Evolutionary conservation across 2,113 vertebrate genomes (phyloP).

Genomic region (Illadopsis cleaveri): DNA sequence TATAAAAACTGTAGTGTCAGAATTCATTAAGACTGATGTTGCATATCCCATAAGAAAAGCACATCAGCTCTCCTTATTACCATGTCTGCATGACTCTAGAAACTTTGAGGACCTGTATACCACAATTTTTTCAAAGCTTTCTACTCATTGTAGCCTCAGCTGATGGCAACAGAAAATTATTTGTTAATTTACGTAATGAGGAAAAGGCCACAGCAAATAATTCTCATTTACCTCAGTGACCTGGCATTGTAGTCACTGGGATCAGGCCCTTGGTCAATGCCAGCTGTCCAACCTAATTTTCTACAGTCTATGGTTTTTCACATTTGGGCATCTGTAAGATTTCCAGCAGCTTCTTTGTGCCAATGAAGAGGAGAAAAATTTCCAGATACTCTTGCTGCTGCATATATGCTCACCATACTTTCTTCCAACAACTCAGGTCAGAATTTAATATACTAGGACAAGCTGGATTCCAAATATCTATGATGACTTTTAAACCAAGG

Average conservation of each 20-base stretch:
- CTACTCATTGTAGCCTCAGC: background rate
- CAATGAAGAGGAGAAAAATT: conserved; percentile 59
- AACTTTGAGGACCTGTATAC: background rate
- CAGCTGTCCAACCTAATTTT: conserved; percentile 71
- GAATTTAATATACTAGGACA: conserved; percentile 13
- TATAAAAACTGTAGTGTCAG: background rate
- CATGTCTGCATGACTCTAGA: background rate
- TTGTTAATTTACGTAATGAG: conserved; percentile 53
- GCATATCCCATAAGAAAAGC: background rate
- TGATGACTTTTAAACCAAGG: background rate
- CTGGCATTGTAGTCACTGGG: conserved; percentile 1
- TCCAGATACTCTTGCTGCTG: conserved; percentile 66
- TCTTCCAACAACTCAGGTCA: conserved; percentile 40
- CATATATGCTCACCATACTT: background rate
- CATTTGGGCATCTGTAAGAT: conserved; percentile 66
- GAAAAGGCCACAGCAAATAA: conserved; percentile 8
- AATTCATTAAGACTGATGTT: background rate
- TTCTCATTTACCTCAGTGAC: conserved; percentile 26
- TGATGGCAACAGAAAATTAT: conserved; percentile 11
- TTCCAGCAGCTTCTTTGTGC: conserved; percentile 68
- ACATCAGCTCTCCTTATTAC: background rate
- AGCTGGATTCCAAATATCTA: conserved; percentile 13
- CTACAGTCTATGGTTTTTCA: conserved; percentile 53
- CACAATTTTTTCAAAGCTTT: background rate
- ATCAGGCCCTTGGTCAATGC: conserved; percentile 60